Percentiles rank a stretch among this genome's conserved stretches.
phyloP scores from a whole-genome alignment of 2,888 invertebrate species.

The Andrena bucephala region DNA sequence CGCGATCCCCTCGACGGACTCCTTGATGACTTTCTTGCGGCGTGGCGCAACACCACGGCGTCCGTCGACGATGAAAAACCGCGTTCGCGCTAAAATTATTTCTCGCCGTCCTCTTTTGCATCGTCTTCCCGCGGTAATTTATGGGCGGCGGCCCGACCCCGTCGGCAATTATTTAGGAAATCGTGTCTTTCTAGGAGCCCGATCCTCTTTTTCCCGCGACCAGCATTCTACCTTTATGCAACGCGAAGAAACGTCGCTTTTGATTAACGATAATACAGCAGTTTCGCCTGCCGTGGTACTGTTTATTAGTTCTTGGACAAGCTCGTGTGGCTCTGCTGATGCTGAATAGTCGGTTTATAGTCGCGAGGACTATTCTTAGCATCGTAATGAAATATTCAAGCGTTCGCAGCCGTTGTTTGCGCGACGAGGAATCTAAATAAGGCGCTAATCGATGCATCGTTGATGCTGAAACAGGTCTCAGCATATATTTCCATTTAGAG shows the following conservation, averaged over 20 bases:
- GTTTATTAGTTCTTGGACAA: neutral
- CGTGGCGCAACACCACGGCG: slow-evolving; percentile 25
- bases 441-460: neutral
- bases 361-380: slow-evolving; percentile 16
- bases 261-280: slow-evolving; percentile 15
- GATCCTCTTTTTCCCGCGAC: neutral
- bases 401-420: slow-evolving; percentile 6
- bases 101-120: slow-evolving; percentile 7
- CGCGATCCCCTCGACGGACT: slow-evolving; percentile 15
- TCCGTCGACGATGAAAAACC: slow-evolving; percentile 28
- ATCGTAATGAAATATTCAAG: slow-evolving; percentile 34
- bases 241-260: neutral
- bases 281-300: neutral
- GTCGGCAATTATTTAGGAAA: slow-evolving; percentile 26
- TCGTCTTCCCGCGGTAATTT: slow-evolving; percentile 36
- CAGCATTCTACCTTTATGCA: neutral
- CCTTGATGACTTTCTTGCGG: slow-evolving; percentile 27
- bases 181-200: neutral
- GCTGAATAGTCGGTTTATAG: neutral
- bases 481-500: neutral
- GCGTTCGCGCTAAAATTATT: slow-evolving; percentile 28
- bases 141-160: neutral
- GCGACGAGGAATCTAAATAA: neutral
- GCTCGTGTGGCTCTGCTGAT: neutral
- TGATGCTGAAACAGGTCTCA: neutral